A percentile compares a stretch with the other conserved stretches of the same genome.
Evolutionary conservation across 2,113 vertebrate species (phyloP).

Genomic region (Zapus hudsonius): DNA sequence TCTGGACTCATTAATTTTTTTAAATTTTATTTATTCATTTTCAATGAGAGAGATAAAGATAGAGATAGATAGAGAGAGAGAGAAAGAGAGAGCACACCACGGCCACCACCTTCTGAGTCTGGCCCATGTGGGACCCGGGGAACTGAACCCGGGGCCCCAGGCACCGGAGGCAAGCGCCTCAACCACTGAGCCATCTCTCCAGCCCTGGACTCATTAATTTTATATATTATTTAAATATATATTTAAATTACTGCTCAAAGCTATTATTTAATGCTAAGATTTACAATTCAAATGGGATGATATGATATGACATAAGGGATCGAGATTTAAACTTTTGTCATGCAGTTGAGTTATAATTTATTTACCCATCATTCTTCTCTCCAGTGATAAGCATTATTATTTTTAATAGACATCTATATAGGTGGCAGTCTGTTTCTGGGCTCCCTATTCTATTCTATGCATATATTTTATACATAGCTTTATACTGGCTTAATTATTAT

Average conservation of each 20-base stretch:
- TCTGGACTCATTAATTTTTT: not conserved
- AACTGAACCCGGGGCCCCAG: too few species aligned
- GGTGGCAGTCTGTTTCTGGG: not conserved
- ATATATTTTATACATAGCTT: not conserved
- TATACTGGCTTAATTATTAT: not conserved
- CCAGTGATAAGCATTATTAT: not conserved
- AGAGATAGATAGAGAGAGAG: too few species aligned
- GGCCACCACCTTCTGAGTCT: too few species aligned
- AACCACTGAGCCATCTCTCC: too few species aligned
- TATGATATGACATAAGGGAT: not conserved
- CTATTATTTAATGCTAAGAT: not conserved
- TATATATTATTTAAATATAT: not conserved
- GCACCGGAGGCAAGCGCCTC: too few species aligned
- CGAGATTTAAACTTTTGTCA: conserved; percentile 3
- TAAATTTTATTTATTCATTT: too few species aligned
- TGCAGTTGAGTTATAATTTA: not conserved
- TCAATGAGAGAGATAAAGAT: too few species aligned
- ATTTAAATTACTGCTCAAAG: not conserved
- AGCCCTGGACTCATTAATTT: not conserved
- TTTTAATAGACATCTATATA: not conserved
- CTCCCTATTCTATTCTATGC: not conserved
- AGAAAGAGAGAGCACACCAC: too few species aligned
- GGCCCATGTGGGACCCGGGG: too few species aligned
- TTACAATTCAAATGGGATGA: not conserved
- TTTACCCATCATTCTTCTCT: not conserved